phyloP scores from a whole-genome alignment of 2,888 invertebrate genomes.

The Charanyca ferruginea region DNA sequence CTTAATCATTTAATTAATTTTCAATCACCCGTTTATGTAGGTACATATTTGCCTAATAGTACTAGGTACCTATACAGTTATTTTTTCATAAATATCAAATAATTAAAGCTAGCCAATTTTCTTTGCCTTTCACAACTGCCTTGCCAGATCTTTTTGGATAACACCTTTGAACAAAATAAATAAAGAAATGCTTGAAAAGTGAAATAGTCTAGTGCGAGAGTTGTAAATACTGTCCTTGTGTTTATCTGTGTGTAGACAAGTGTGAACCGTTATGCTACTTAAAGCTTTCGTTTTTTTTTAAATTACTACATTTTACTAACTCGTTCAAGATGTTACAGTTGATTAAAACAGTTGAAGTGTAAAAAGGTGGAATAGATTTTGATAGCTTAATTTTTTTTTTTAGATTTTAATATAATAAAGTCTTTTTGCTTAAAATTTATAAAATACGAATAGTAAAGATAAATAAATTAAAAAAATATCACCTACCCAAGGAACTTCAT shows the following conservation, averaged over 20 bases:
- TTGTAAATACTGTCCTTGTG: constrained; percentile 24
- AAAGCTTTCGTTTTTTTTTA: constrained; percentile 22
- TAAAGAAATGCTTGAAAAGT: neutral
- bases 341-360: neutral
- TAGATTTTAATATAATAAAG: neutral
- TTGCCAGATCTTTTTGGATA: neutral
- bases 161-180: neutral
- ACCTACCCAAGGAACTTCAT: too few species aligned
- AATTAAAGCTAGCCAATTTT: too few species aligned
- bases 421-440: neutral
- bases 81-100: too few species aligned
- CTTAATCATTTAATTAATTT: too few species aligned
- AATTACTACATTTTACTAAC: neutral
- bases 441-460: too few species aligned
- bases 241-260: constrained; percentile 4
- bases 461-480: too few species aligned
- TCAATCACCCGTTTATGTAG: too few species aligned
- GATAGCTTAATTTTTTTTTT: neutral
- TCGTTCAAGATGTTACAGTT: neutral
- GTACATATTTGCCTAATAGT: too few species aligned
- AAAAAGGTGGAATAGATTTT: neutral
- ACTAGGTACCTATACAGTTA: too few species aligned
- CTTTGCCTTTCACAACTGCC: too few species aligned
- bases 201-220: constrained; percentile 36
- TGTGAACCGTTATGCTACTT: constrained; percentile 27